Evolutionary conservation across 1,140 invertebrate species (phyloP), one percentile per base, ranked within the genome.

Genomic region (Drosophila pruinosa): DNA sequence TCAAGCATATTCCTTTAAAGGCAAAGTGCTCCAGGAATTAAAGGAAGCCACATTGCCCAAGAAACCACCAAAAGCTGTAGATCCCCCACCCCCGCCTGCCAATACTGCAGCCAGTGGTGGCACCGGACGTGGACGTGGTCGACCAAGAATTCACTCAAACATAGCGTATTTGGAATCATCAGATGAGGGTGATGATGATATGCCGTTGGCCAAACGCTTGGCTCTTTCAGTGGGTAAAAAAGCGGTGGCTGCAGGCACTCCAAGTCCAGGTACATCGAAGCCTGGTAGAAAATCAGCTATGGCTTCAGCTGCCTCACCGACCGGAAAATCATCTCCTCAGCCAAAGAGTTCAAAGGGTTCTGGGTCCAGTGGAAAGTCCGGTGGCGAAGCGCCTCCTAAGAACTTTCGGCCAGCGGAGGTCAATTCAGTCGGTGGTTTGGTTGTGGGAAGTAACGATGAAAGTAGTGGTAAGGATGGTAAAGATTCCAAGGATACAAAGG

Each of bases 381-480:
- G 47, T 24, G 41, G 72, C 10, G 72, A 90, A 47, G 70, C 71
- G 6, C 72, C 75, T 0, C 78, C 89, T 1, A 88, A 83, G 22
- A 88, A 82, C 50, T 92, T 93, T 5, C 92, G 94, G 3, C 94
- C 94, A 14, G 94, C 94, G 0, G 94, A 95, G 79, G 93, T 93
- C 1, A 94, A 94, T 0, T 94, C 94, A n/a, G 93, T 95, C 26
- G 94, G 94, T 31, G 94, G 94, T 12, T 91, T 95, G 56, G 91
- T 93, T 1, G 93, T 95, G 10, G 94, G 94, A 19, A 92, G 90
- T 68, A 80, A 71, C 74, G 80, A 81, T 43, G 86, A 91, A 12
- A 57, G 19, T 12, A 92, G 92, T 59, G 82, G 91, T 15, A 93
- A 92, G 6, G 91, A 93, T n/a, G 93, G 94, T 73, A 92, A 94